Base-by-base conservation (phyloP, 2,113 vertebrate species). In the Genyomyrus donnyi region DNA sequence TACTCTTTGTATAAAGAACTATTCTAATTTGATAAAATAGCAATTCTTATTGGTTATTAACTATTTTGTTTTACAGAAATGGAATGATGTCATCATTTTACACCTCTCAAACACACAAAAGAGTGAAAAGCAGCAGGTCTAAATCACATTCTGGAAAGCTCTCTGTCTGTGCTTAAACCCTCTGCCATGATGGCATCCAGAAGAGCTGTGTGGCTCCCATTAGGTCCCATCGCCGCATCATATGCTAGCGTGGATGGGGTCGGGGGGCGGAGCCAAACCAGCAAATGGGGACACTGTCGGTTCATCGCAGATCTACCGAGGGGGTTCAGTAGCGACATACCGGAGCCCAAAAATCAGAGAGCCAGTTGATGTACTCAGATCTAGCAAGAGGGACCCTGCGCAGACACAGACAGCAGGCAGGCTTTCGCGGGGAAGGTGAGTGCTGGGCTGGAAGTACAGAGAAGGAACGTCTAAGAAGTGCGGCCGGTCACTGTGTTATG, bases 231-330 rank as follows among this genome's bases (percentile, higher is more conserved):
- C n/a, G 10, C n/a, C 3, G 3, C 62, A 31, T 31, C 2, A 31
- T 31, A 27, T 70, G 10, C 10, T 9, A 11, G n/a, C 11, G 1
- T 70, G n/a, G n/a, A 70, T 31, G 62, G 62, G 83, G 53, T 70
- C 50, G 62, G 31, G 90, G 92, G 95, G 95, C 93, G 95, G 95
- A 90, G 93, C 91, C 83, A 92, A 35, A 53, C 31, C 53, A 91
- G 92, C 91, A 92, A 93, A 86, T n/a, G 84, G 46, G 84, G 84
- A 27, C 84, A 50, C 87, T 86, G 46, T 15, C 4, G n/a, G 46
- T 46, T 11, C 46, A 46, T 3, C 77, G 1, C 39, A 27, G 46
- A 46, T 27, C 45, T n/a, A 46, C 9, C 9, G 0, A 5, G 84
- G 5, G 24, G 24, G 21, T 10, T 48, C 46, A 39, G 5, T 86